Conservation (phyloP, 2,113 vertebrate genomes). For the Conger conger region DNA sequence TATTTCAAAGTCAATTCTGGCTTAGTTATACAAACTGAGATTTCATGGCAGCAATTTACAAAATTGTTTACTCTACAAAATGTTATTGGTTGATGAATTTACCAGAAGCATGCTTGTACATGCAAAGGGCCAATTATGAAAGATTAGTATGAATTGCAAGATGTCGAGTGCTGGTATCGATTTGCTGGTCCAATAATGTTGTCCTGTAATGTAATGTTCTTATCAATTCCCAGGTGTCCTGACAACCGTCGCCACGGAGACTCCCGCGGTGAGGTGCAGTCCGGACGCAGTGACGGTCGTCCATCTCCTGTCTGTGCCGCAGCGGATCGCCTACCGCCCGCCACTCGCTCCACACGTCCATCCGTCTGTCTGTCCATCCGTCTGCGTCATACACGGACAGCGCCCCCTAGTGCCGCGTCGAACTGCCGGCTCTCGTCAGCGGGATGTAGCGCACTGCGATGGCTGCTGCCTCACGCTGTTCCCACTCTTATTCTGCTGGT, state of each 20-base stretch:
- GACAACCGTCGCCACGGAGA: constrained; percentile 76
- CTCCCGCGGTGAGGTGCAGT: constrained; percentile 66
- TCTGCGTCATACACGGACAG: constrained; percentile 49
- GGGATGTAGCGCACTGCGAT: constrained; percentile 44
- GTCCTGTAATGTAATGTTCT: constrained; percentile 51
- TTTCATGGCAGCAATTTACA: neutral
- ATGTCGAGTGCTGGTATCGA: neutral
- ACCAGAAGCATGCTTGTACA: neutral
- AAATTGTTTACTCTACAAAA: neutral
- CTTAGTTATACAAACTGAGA: neutral
- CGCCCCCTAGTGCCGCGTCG: constrained; percentile 48
- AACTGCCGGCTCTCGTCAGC: constrained; percentile 46
- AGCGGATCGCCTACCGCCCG: constrained; percentile 58
- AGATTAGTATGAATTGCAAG: no score
- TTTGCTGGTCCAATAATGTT: constrained; percentile 25
- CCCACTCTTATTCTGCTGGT: neutral
- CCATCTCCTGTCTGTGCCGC: constrained; percentile 64
- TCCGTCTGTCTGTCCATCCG: constrained; percentile 40
- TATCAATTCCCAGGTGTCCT: constrained; percentile 85
- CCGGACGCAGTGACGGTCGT: constrained; percentile 63
- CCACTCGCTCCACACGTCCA: constrained; percentile 54
- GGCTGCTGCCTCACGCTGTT: neutral
- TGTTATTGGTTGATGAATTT: no score
- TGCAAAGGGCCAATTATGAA: constrained; percentile 14
- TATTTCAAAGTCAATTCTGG: neutral